Conservation (phyloP, 2,113 vertebrate species). For the Bubo scandiacus region DNA sequence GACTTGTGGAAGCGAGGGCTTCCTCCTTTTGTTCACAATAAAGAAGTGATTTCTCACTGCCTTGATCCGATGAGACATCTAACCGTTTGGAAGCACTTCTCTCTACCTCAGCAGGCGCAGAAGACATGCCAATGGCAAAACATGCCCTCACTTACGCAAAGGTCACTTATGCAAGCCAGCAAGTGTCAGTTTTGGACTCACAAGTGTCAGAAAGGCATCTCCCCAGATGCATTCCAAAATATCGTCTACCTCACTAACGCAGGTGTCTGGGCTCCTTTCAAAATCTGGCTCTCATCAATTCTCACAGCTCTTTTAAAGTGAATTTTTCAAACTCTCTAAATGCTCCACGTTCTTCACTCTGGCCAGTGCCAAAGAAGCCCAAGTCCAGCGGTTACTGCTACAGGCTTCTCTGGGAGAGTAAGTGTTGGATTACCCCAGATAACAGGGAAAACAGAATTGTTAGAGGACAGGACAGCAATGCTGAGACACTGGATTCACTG, state of each 20-base stretch:
- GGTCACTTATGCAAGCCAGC: accelerated
- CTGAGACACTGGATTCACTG: not conserved
- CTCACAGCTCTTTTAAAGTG: not conserved
- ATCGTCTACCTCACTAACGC: accelerated
- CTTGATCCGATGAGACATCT: not conserved
- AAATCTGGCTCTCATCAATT: not conserved
- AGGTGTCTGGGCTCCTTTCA: not conserved
- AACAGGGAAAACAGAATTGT: not conserved
- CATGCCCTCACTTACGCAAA: accelerated
- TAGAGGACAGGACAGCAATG: not conserved
- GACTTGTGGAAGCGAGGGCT: not conserved
- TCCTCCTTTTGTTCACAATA: not conserved
- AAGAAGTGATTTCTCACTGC: not conserved
- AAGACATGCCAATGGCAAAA: accelerated
- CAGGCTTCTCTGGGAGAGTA: not conserved
- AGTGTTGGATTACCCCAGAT: not conserved
- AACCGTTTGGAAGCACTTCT: not conserved
- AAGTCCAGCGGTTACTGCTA: not conserved
- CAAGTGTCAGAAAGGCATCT: not conserved
- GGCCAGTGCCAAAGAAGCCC: not conserved
- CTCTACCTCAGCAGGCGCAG: not conserved
- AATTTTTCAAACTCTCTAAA: not conserved
- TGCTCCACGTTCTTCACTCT: not conserved
- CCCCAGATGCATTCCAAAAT: not conserved
- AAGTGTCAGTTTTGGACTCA: not conserved